A percentile compares a stretch with the other conserved stretches of the same genome.
These are phyloP conservation scores for Tetragonula clypearis DNA, from an alignment of 1,140 invertebrate genomes.

Conservation along the genomic window DNA sequence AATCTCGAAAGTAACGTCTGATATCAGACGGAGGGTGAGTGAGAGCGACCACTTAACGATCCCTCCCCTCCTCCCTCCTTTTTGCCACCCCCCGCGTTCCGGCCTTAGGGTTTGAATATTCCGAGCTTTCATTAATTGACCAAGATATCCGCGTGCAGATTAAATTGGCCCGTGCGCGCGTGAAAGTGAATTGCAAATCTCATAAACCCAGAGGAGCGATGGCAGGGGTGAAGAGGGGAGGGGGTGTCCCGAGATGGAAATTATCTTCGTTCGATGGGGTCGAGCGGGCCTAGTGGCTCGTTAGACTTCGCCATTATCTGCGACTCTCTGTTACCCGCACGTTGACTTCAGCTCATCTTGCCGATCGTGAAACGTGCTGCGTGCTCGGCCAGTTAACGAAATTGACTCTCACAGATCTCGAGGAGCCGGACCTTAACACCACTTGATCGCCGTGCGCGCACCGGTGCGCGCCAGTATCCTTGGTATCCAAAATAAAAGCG, in stretches of 20 bases:
- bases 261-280: constrained; percentile 42
- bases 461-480: no score
- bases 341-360: no score
- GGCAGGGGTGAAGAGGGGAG: no score
- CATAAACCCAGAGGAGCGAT: constrained; percentile 1
- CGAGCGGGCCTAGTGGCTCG: background rate
- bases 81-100: background rate
- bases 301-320: background rate
- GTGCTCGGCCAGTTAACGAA: no score
- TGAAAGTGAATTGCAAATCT: constrained; percentile 64
- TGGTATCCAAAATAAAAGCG: no score
- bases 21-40: constrained; percentile 12
- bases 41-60: constrained; percentile 48
- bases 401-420: background rate
- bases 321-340: background rate
- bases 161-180: constrained; percentile 48
- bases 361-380: no score
- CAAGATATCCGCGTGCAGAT: constrained; percentile 60
- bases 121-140: constrained; percentile 66
- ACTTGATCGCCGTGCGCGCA: no score
- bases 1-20: constrained; percentile 62
- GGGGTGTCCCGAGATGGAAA: constrained; percentile 37
- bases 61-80: background rate
- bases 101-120: constrained; percentile 48
- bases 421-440: background rate